Base-by-base conservation (phyloP, 2,113 vertebrate species). In the Cyphomyrus discorhynchus region DNA sequence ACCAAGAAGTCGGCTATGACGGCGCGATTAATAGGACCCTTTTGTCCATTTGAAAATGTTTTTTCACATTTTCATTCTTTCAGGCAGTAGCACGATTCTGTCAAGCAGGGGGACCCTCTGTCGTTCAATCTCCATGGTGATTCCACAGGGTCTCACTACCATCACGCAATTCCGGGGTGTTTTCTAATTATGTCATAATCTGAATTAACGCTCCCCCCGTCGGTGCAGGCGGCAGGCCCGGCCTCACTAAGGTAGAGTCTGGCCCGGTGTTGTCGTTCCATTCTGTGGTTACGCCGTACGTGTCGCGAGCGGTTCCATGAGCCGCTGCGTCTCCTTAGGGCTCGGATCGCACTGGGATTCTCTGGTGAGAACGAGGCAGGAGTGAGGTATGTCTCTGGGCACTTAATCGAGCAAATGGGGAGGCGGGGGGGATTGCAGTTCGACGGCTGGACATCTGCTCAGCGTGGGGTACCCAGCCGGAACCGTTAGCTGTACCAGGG, bases 131-230 rank as follows among this genome's bases (percentile, higher is more conserved):
- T 50, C 46, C 46, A 3, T 1, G 39, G 10, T 2, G 49, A 53
- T 5, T 4, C 1, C 4, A 86, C 49, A 5, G 27, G 27, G 31
- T 11, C 15, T 58, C 27, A 9, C 19, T 45, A 45, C 2, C 27
- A 10, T 45, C 21, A 9, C 52, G 3, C 86, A 9, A 58, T 88
- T 53, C 11, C 27, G 11, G 53, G 58, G n/a, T 88, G 52, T 21
- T 88, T 88, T 88, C 45, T 88, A 88, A 88, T 88, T 88, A 88
- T 62, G 35, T 88, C 58, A 49, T 88, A 88, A 74, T 88, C 45
- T 24, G 9, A 8, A 42, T 27, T 74, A n/a, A 50, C 11, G 19
- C 52, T 2, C 24, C 19, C 35, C 21, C 52, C 1, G 0, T 82
- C 5, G 24, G 46, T 2, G 21, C 77, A 58, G 11, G 58, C 9